Evolutionary conservation across 2,888 invertebrate species (phyloP).

Genomic region (Microplitis manilae): DNA sequence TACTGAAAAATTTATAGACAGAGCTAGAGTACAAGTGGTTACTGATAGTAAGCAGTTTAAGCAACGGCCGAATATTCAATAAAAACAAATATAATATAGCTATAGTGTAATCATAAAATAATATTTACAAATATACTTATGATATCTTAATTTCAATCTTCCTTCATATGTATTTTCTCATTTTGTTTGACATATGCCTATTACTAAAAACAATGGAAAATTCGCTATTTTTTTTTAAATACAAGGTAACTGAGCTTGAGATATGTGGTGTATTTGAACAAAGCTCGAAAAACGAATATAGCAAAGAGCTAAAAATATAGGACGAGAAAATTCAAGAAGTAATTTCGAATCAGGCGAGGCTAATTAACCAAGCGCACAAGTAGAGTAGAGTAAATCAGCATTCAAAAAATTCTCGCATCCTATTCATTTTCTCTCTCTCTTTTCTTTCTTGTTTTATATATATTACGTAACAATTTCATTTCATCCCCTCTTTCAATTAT

Average conservation of each 20-base stretch:
- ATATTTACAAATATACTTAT: neutral
- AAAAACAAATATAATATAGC: neutral
- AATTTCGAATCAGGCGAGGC: conserved; percentile 24
- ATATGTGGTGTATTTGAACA: neutral
- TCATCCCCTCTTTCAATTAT: neutral
- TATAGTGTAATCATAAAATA: neutral
- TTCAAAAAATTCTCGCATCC: conserved; percentile 10
- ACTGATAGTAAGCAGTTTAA: conserved; percentile 15
- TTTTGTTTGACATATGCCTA: neutral
- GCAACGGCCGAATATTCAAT: conserved; percentile 32
- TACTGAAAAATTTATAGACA: neutral
- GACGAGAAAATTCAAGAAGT: neutral
- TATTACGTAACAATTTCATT: neutral
- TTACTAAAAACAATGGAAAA: neutral
- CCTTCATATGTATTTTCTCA: neutral
- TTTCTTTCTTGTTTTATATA: neutral
- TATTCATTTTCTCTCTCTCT: neutral
- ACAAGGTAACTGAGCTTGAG: neutral
- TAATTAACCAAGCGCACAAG: conserved; percentile 34
- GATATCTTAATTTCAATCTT: neutral
- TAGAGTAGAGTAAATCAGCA: conserved; percentile 15
- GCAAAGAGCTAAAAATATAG: conserved; percentile 3
- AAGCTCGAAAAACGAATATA: conserved; percentile 1
- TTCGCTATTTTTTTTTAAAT: neutral
- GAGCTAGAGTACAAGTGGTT: conserved; percentile 25